Evolutionary conservation across 2,113 vertebrate genomes (phyloP), one percentile per base, ranked within the genome.

Genomic region (Sylvilagus bachmani): DNA sequence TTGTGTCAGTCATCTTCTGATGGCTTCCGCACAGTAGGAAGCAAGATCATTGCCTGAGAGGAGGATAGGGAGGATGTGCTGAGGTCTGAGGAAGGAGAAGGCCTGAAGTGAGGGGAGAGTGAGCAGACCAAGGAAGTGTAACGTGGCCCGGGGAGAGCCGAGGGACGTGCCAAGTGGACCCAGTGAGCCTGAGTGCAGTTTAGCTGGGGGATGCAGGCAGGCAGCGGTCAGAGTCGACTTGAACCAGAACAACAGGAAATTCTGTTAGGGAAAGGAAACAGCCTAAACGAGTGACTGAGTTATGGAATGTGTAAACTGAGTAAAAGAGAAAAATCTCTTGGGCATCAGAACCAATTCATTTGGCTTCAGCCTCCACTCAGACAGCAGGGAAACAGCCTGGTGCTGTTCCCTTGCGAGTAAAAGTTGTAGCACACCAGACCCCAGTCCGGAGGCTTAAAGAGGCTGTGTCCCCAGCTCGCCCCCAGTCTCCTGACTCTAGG

Each of bases 231-330:
- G 49, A 67, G 31, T 4, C 89, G 67, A 78, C 77, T 95, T 87
- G 90, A 84, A 24, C 9, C 73, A 27, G 62, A 25, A 86, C 62
- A 55, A 69, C 93, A 89, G 74, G 84, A 78, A 96, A 74, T 89
- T 89, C 51, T 91, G 58, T 71, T 73, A 86, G 69, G 73, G 51
- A 91, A 9, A 78, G 49, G 36, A 55, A 93, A 86, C 24, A 86
- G 9, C 51, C 69, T 96, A 79, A 91, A 80, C 70, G 16, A 96
- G n/a, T 92, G 33, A 62, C 70, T 82, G 27, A n/a, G 92, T 92
- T 70, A 51, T 17, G 51, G 53, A 66, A 71, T 92, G 10, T 94
- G 36, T 90, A 94, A 91, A 85, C 80, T 70, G 22, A 36, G 19
- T 79, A 31, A 8, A n/a, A 69, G 77, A 73, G 77, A 73, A 67